A percentile compares a stretch with the other conserved stretches of the same genome.
Evolutionary conservation across 2,113 vertebrate species (phyloP).

Genomic region (Channa maculata): DNA sequence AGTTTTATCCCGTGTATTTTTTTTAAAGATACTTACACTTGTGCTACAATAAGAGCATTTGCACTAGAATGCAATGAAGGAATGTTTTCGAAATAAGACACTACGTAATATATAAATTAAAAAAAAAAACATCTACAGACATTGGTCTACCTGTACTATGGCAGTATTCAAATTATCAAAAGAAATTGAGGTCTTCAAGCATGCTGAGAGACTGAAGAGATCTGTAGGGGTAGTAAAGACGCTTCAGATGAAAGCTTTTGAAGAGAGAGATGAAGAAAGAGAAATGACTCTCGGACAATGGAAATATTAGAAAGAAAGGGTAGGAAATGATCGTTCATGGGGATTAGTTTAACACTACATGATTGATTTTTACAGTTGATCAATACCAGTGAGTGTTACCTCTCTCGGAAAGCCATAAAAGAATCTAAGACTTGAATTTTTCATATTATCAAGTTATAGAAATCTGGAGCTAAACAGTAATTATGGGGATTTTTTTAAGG

Average conservation of each 20-base stretch:
- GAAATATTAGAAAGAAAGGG: slow-evolving; percentile 28
- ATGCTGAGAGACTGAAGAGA: slow-evolving; percentile 59
- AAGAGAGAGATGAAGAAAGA: slow-evolving; percentile 18
- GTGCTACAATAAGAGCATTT: slow-evolving; percentile 82
- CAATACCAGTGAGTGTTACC: slow-evolving; percentile 19
- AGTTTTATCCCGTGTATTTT: slow-evolving; percentile 53
- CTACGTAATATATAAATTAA: slow-evolving; percentile 79
- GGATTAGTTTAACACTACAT: slow-evolving; percentile 56
- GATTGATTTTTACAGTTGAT: slow-evolving; percentile 53
- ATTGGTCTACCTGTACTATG: slow-evolving; percentile 86
- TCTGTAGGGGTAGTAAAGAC: slow-evolving; percentile 24
- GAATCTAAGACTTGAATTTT: slow-evolving; percentile 33
- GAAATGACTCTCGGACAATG: slow-evolving; percentile 32
- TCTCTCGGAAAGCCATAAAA: slow-evolving; percentile 36
- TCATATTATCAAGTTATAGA: slow-evolving; percentile 35
- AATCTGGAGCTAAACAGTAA: slow-evolving; percentile 30
- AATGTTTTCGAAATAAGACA: slow-evolving; percentile 90
- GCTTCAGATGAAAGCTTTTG: slow-evolving; percentile 35
- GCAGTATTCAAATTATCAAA: slow-evolving; percentile 79
- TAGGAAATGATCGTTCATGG: slow-evolving; percentile 30
- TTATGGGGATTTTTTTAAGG: slow-evolving; percentile 9
- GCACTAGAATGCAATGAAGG: slow-evolving; percentile 85
- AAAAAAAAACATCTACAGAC: slow-evolving; percentile 82
- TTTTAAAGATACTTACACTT: slow-evolving; percentile 74
- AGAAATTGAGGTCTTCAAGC: slow-evolving; percentile 63